Evolutionary conservation across 2,888 invertebrate genomes (phyloP).

Genomic region (Leptopilina drosophilae): DNA sequence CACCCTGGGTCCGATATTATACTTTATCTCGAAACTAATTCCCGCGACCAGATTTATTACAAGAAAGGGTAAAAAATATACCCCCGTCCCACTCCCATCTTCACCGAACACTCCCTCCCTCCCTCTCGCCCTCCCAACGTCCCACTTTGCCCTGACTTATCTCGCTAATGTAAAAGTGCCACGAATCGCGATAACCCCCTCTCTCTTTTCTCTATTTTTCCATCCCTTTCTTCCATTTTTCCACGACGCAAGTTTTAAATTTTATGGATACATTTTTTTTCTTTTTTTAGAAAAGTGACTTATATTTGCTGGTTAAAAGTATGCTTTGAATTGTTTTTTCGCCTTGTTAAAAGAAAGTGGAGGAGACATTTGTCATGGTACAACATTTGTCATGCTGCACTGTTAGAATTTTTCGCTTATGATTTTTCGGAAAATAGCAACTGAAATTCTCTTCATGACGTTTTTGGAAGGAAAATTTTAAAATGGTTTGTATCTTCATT

Average conservation of each 20-base stretch:
- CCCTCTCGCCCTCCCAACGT: slow-evolving; percentile 52
- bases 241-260: slow-evolving; percentile 18
- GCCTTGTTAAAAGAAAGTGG: no score
- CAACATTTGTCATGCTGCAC: no score
- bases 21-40: slow-evolving; percentile 78
- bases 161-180: slow-evolving; percentile 73
- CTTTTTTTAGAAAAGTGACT: no score
- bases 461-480: no score
- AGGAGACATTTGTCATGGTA: no score
- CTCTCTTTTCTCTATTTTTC: slow-evolving; percentile 9
- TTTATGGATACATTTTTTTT: neutral
- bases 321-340: neutral
- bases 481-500: no score
- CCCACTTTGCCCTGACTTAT: slow-evolving; percentile 65
- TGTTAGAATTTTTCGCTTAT: no score
- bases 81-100: slow-evolving; percentile 57
- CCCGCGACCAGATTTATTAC: slow-evolving; percentile 77
- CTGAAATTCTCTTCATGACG: no score
- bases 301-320: no score
- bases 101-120: slow-evolving; percentile 41
- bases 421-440: no score
- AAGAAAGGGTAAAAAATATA: slow-evolving; percentile 73
- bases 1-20: slow-evolving; percentile 76
- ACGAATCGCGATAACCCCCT: slow-evolving; percentile 45
- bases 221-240: slow-evolving; percentile 8